A percentile compares a stretch with the other conserved stretches of the same genome.
Evolutionary conservation across 2,888 invertebrate genomes (phyloP).

Genomic region (Rhagonycha lutea): DNA sequence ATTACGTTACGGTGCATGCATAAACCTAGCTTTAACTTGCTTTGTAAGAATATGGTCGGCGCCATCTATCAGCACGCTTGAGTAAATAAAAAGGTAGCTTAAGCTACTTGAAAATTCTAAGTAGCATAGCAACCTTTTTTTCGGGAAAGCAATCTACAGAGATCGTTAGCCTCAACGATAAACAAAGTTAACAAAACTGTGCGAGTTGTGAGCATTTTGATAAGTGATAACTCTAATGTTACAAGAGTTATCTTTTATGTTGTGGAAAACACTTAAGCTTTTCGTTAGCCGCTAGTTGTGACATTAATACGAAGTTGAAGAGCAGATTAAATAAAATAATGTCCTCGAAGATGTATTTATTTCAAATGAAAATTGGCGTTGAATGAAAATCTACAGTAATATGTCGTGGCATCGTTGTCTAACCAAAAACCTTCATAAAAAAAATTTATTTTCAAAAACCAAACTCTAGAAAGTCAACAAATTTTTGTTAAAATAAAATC

Average conservation of each 20-base stretch:
- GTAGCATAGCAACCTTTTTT: too few relatives aligned
- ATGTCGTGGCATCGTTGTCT: background rate
- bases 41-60: too few relatives aligned
- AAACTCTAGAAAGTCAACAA: background rate
- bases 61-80: too few relatives aligned
- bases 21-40: too few relatives aligned
- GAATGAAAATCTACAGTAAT: background rate
- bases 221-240: background rate
- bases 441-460: background rate
- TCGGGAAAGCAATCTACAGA: too few relatives aligned
- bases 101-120: too few relatives aligned
- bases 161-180: too few relatives aligned
- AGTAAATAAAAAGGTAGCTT: too few relatives aligned
- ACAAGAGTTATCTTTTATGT: too few relatives aligned
- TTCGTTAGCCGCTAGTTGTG: background rate
- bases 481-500: background rate
- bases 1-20: too few relatives aligned
- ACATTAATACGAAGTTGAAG: background rate
- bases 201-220: background rate
- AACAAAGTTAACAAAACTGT: too few relatives aligned
- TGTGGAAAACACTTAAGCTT: too few relatives aligned
- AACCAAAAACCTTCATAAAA: background rate
- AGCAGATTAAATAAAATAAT: background rate
- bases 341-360: background rate
- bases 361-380: background rate